Percentiles rank a stretch among this genome's conserved stretches.
Evolutionary conservation across 2,888 invertebrate genomes (phyloP).

Genomic region (Melolontha melolontha): DNA sequence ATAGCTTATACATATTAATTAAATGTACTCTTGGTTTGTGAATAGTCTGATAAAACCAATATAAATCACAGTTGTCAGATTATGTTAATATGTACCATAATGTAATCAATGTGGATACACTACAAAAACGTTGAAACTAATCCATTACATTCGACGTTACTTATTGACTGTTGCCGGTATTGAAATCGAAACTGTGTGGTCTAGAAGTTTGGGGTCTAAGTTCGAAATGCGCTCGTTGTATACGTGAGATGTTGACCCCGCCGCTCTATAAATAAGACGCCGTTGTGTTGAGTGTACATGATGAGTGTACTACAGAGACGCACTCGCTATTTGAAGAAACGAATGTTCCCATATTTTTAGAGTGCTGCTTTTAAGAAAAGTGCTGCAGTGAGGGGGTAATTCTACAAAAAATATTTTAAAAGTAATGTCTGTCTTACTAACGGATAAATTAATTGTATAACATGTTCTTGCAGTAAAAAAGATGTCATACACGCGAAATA

Average conservation of each 20-base stretch:
- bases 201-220: conserved; percentile 29
- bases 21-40: no score
- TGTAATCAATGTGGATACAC: not conserved
- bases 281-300: conserved; percentile 28
- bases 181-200: conserved; percentile 37
- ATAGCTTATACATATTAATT: not conserved
- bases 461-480: no score
- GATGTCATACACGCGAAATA: no score
- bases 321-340: conserved; percentile 32
- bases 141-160: conserved; percentile 13
- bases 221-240: conserved; percentile 35
- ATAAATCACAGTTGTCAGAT: conserved; percentile 9
- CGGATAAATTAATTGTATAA: no score
- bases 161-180: conserved; percentile 18
- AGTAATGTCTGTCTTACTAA: not conserved
- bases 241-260: conserved; percentile 35
- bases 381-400: conserved; percentile 10
- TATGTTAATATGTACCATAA: conserved; percentile 26
- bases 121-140: conserved; percentile 3
- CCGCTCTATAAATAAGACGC: conserved; percentile 33
- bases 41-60: no score
- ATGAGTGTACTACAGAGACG: conserved; percentile 32
- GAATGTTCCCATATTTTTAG: conserved; percentile 27
- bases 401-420: conserved; percentile 4
- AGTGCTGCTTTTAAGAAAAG: conserved; percentile 30